These are phyloP conservation scores for Pammene aurita DNA, from an alignment of 2,888 invertebrate species.

Conservation along the genomic window DNA sequence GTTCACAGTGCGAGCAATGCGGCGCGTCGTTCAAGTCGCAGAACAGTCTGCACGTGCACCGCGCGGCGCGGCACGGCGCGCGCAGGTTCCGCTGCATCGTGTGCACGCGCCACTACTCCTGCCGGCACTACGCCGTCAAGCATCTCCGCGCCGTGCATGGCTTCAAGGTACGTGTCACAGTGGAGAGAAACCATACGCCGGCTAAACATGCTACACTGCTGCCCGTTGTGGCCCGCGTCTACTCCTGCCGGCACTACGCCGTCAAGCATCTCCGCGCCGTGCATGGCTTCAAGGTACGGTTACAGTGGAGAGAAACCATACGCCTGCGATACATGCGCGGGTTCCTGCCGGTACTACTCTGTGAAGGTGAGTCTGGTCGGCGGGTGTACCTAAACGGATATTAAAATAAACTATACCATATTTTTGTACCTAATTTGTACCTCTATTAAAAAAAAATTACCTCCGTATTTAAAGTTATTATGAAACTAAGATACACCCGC, in stretches of 20 bases:
- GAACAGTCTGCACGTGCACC: slow-evolving; percentile 64
- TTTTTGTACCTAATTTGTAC: too few relatives aligned
- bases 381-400: too few relatives aligned
- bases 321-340: too few relatives aligned
- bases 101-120: slow-evolving; percentile 52
- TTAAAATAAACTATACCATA: too few relatives aligned
- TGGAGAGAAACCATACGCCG: not conserved
- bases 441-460: too few relatives aligned
- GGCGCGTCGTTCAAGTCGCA: slow-evolving; percentile 62
- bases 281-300: slow-evolving; percentile 47
- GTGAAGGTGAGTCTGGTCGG: too few relatives aligned
- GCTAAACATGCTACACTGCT: not conserved
- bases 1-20: slow-evolving; percentile 62
- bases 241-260: slow-evolving; percentile 58
- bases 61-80: slow-evolving; percentile 55
- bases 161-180: slow-evolving; percentile 36
- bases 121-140: slow-evolving; percentile 57
- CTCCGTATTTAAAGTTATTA: too few relatives aligned
- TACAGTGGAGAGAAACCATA: not conserved
- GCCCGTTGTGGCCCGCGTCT: slow-evolving; percentile 46
- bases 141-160: slow-evolving; percentile 57
- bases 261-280: slow-evolving; percentile 56
- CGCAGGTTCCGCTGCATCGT: slow-evolving; percentile 45
- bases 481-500: too few relatives aligned
- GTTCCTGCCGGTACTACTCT: too few relatives aligned